These are phyloP conservation scores for Cirrhinus molitorella DNA, from an alignment of 2,797 vertebrate species.

Conservation along the genomic window DNA sequence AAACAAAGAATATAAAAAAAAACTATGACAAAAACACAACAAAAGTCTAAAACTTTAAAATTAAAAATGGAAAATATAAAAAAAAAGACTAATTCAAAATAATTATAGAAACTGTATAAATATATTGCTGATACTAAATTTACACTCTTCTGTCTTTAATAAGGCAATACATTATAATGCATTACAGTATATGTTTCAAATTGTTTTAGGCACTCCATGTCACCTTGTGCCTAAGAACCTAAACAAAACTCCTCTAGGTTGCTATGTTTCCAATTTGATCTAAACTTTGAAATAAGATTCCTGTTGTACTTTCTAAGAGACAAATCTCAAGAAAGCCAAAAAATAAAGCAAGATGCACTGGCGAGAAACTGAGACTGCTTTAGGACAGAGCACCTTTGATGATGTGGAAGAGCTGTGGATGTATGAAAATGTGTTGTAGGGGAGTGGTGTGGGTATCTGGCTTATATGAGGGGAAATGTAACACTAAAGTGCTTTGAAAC, in stretches of 20 bases:
- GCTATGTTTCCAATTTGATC: not conserved
- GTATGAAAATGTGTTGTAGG: slow-evolving; percentile 17
- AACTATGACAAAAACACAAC: not conserved
- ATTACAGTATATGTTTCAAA: not conserved
- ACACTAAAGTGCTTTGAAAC: not conserved
- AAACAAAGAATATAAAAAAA: no score
- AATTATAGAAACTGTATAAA: not conserved
- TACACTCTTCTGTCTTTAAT: not conserved
- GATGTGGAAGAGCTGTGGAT: slow-evolving; percentile 56
- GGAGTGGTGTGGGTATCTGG: not conserved
- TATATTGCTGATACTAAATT: not conserved
- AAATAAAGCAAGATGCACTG: not conserved
- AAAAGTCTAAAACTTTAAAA: not conserved
- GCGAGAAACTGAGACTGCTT: slow-evolving; percentile 22
- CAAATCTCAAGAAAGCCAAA: slow-evolving; percentile 6
- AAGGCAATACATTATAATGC: not conserved
- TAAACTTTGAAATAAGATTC: not conserved
- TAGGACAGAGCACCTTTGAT: slow-evolving; percentile 77
- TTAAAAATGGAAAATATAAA: not conserved
- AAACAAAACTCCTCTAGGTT: not conserved
- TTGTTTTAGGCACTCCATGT: no score
- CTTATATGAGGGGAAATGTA: not conserved
- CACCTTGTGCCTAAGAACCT: not conserved
- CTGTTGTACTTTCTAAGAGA: not conserved
- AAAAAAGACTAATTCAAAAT: not conserved